These are phyloP conservation scores for Sepioteuthis lessoniana DNA, from an alignment of 2,888 invertebrate species.

Conservation along the genomic window DNA sequence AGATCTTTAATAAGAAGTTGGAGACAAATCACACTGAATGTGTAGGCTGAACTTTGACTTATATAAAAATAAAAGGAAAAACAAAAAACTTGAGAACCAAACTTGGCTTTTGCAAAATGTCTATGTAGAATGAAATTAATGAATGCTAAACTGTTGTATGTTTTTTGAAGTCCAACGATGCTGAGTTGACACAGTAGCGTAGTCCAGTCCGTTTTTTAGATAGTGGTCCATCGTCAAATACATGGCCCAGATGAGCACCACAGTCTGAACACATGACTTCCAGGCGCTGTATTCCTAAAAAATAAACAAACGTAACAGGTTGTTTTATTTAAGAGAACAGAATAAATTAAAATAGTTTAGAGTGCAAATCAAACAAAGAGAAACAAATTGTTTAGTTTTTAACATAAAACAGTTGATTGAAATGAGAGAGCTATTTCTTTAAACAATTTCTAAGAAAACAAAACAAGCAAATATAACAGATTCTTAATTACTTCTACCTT, in stretches of 20 bases:
- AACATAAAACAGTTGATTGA: no score
- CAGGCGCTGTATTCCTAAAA: slow-evolving; percentile 55
- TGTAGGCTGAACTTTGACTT: background rate
- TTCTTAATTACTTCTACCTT: no score
- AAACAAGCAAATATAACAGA: background rate
- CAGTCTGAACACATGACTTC: slow-evolving; percentile 61
- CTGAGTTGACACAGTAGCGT: slow-evolving; percentile 74
- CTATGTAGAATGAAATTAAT: slow-evolving; percentile 42
- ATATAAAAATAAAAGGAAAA: background rate
- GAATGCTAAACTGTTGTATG: slow-evolving; percentile 70
- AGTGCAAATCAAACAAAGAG: background rate
- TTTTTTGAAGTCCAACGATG: slow-evolving; percentile 73
- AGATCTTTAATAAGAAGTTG: background rate
- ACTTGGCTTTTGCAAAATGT: background rate
- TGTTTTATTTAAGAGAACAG: background rate
- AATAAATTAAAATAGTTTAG: background rate
- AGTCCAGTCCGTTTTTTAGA: slow-evolving; percentile 62
- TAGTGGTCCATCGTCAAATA: slow-evolving; percentile 71
- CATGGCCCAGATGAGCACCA: slow-evolving; percentile 62
- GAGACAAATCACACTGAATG: background rate
- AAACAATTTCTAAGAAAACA: no score
- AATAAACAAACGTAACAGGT: slow-evolving; percentile 37
- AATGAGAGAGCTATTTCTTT: no score
- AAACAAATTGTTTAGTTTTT: background rate
- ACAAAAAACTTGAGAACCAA: slow-evolving; percentile 37